phyloP scores from a whole-genome alignment of 2,888 invertebrate species.

The Philhelius pedissequus region DNA sequence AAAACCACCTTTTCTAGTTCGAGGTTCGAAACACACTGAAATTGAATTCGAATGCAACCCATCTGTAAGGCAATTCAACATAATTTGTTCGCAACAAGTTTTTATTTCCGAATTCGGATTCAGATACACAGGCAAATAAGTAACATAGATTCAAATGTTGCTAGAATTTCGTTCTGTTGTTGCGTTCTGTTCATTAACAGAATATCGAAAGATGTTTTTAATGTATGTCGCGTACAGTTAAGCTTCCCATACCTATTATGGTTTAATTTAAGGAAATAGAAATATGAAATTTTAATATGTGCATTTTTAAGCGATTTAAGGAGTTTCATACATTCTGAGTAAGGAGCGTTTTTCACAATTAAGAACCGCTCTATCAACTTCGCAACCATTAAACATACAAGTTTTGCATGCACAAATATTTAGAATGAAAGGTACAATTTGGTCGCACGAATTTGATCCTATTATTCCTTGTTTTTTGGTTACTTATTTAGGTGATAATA shows the following conservation, averaged over 20 bases:
- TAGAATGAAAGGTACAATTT: too few species aligned
- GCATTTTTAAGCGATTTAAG: background rate
- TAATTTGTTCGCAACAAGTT: background rate
- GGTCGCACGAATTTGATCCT: too few species aligned
- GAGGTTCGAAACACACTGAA: slow-evolving; percentile 63
- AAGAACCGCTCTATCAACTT: too few species aligned
- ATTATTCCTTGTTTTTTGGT: too few species aligned
- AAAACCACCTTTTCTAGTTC: slow-evolving; percentile 39
- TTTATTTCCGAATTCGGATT: background rate
- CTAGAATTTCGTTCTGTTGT: background rate
- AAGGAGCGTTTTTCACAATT: background rate
- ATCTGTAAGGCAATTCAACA: background rate
- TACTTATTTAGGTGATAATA: too few species aligned
- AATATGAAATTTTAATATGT: background rate
- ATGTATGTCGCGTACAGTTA: too few species aligned
- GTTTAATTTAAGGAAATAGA: background rate
- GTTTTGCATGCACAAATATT: too few species aligned
- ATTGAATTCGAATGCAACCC: slow-evolving; percentile 56
- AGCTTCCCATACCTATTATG: too few species aligned
- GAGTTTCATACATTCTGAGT: background rate
- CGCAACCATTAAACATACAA: too few species aligned
- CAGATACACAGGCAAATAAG: background rate
- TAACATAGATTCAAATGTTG: background rate
- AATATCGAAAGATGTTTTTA: too few species aligned
- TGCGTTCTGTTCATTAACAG: too few species aligned